These are phyloP conservation scores for Drosophila guanche DNA, from an alignment of 1,140 invertebrate species.

Conservation along the genomic window DNA sequence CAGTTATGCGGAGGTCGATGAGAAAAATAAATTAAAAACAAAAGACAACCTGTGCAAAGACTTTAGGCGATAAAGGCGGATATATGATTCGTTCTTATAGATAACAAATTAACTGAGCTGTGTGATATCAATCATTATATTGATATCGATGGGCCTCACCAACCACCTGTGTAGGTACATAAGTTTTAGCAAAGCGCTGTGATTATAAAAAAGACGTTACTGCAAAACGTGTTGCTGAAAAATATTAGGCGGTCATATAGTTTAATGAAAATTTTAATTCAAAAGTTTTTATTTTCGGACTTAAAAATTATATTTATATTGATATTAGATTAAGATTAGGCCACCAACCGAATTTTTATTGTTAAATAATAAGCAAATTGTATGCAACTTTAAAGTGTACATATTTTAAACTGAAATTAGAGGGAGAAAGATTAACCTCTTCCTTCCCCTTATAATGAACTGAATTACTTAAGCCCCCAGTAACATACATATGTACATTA, in stretches of 20 bases:
- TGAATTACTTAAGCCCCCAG: too few relatives aligned
- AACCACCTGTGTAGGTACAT: conserved; percentile 1
- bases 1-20: conserved; percentile 71
- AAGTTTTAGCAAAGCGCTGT: conserved; percentile 68
- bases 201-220: conserved; percentile 58
- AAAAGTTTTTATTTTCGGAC: conserved; percentile 8
- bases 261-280: conserved; percentile 39
- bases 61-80: conserved; percentile 53
- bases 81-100: conserved; percentile 7
- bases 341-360: conserved; percentile 24
- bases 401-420: background rate
- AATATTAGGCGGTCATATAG: conserved; percentile 9
- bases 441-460: conserved; percentile 7
- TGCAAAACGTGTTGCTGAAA: conserved; percentile 47
- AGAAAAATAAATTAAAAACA: conserved; percentile 63
- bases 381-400: conserved; percentile 9
- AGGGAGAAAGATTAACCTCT: too few relatives aligned
- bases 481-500: conserved; percentile 17
- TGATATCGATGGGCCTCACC: conserved; percentile 6
- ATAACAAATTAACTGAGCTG: conserved; percentile 54
- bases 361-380: conserved; percentile 67
- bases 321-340: conserved; percentile 73
- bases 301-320: conserved; percentile 17
- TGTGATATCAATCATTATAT: conserved; percentile 66
- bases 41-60: conserved; percentile 48